phyloP scores from a whole-genome alignment of 2,113 vertebrate species.

The Tragelaphus imberbis region DNA sequence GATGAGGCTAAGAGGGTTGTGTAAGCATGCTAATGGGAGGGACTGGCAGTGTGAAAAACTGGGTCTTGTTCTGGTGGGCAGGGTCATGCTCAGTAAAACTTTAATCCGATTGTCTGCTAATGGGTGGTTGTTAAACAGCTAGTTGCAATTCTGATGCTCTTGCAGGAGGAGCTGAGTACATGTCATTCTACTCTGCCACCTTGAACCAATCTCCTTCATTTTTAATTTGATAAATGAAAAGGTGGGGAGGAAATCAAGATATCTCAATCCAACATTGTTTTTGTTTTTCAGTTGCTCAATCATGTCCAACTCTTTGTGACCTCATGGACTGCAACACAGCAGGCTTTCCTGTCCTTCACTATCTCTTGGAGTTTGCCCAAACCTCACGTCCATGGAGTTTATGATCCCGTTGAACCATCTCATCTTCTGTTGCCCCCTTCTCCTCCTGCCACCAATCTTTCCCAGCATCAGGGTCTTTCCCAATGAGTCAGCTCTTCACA shows the following conservation, averaged over 20 bases:
- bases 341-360: background rate
- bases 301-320: background rate
- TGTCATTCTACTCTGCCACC: background rate
- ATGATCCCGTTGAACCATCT: background rate
- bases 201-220: background rate
- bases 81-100: background rate
- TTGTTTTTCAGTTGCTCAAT: background rate
- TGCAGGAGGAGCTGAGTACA: background rate
- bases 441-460: background rate
- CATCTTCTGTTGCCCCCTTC: background rate
- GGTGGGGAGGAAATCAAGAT: background rate
- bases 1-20: background rate
- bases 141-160: background rate
- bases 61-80: background rate
- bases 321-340: background rate
- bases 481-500: background rate
- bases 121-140: background rate
- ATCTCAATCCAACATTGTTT: background rate
- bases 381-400: background rate
- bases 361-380: background rate
- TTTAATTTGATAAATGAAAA: background rate
- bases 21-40: background rate
- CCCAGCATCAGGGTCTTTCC: background rate
- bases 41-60: background rate
- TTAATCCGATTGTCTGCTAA: background rate